These are phyloP conservation scores for Synchiropus splendidus DNA, from an alignment of 2,113 vertebrate species.

Conservation along the genomic window DNA sequence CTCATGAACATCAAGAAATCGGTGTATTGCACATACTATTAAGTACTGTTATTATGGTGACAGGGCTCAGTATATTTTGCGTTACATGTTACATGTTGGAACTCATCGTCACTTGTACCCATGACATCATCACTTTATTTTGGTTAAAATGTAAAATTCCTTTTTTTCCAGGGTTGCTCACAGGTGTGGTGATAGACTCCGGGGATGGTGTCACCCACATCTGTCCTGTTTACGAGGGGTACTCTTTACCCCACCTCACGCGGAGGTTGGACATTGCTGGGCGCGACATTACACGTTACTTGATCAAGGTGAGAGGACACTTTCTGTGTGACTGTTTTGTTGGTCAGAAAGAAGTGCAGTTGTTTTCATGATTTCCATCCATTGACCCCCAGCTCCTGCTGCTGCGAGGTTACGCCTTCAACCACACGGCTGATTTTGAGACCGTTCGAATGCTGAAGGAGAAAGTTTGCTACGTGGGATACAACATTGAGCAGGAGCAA, in stretches of 20 bases:
- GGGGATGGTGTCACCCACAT: slow-evolving; percentile 97
- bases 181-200: slow-evolving; percentile 93
- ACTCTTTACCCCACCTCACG: slow-evolving; percentile 91
- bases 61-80: too few species aligned
- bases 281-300: slow-evolving; percentile 95
- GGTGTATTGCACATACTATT: too few species aligned
- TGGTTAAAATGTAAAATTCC: too few species aligned
- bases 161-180: slow-evolving; percentile 91
- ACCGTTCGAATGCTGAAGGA: slow-evolving; percentile 97
- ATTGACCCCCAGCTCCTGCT: slow-evolving; percentile 79
- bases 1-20: too few species aligned
- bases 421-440: slow-evolving; percentile 96
- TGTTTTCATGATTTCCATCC: too few species aligned
- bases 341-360: too few species aligned
- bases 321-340: too few species aligned
- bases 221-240: slow-evolving; percentile 96
- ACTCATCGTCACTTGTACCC: too few species aligned
- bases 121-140: too few species aligned
- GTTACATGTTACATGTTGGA: too few species aligned
- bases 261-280: slow-evolving; percentile 94
- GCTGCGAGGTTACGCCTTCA: slow-evolving; percentile 91
- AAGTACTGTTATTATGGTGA: too few species aligned
- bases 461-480: slow-evolving; percentile 90
- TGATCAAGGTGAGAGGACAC: slow-evolving; percentile 78
- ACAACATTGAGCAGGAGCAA: slow-evolving; percentile 97